A percentile compares a stretch with the other conserved stretches of the same genome.
phyloP scores from a whole-genome alignment of 2,888 invertebrate genomes.

The Euproctis similis region DNA sequence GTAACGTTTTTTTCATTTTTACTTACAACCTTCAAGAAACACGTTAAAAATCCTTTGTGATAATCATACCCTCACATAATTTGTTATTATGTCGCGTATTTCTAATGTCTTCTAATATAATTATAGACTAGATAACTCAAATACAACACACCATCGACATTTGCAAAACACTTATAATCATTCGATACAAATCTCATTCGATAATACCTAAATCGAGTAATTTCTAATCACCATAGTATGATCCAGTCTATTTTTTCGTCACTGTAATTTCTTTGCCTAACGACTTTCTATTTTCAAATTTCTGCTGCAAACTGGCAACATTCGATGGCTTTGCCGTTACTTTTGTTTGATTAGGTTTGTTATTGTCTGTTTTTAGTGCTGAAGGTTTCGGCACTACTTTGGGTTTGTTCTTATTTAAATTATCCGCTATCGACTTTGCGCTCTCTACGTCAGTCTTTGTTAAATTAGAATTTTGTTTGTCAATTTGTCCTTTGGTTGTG shows the following conservation, averaged over 20 bases:
- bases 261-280: slow-evolving; percentile 55
- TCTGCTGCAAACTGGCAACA: slow-evolving; percentile 86
- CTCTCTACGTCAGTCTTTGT: slow-evolving; percentile 58
- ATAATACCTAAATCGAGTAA: slow-evolving; percentile 4
- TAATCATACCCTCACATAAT: slow-evolving; percentile 25
- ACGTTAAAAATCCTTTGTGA: slow-evolving; percentile 3
- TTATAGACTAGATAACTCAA: slow-evolving; percentile 29
- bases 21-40: slow-evolving; percentile 10
- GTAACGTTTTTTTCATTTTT: no score
- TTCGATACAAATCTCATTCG: no score
- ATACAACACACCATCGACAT: no score
- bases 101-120: slow-evolving; percentile 25
- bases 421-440: slow-evolving; percentile 65
- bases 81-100: slow-evolving; percentile 19
- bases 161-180: no score
- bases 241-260: slow-evolving; percentile 41
- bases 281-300: slow-evolving; percentile 80
- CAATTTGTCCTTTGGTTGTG: slow-evolving; percentile 35
- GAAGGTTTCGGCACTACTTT: slow-evolving; percentile 65
- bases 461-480: slow-evolving; percentile 41
- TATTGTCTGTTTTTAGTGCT: slow-evolving; percentile 42
- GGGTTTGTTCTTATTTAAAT: slow-evolving; percentile 64
- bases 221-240: slow-evolving; percentile 14
- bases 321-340: slow-evolving; percentile 78
- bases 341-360: slow-evolving; percentile 59